Percentiles rank a stretch among this genome's conserved stretches.
These are phyloP conservation scores for Petrocephalus zakoni DNA, from an alignment of 2,113 vertebrate species.

Conservation along the genomic window DNA sequence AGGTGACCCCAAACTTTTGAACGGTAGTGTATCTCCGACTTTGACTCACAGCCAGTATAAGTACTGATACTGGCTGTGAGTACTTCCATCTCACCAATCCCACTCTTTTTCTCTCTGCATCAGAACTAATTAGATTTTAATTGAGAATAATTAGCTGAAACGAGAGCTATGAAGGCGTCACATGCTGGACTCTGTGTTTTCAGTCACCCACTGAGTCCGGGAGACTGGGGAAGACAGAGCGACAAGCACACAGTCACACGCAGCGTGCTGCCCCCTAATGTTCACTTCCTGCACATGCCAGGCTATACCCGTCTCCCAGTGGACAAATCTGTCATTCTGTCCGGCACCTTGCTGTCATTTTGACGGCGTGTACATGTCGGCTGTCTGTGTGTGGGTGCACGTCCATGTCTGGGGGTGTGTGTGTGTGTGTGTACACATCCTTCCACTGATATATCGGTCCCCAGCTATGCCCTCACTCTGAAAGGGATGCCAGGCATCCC, in stretches of 20 bases:
- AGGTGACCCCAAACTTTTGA: too few relatives aligned
- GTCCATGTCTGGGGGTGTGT: neutral
- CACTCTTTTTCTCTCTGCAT: slow-evolving; percentile 16
- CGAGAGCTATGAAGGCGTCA: slow-evolving; percentile 16
- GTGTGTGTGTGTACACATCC: neutral
- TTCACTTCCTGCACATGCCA: slow-evolving; percentile 1
- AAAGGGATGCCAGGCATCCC: neutral
- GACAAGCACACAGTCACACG: slow-evolving; percentile 16
- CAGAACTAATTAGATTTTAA: slow-evolving; percentile 44
- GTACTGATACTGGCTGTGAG: neutral
- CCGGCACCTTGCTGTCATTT: neutral
- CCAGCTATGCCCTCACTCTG: neutral
- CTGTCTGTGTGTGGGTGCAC: slow-evolving; percentile 4
- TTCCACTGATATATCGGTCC: neutral
- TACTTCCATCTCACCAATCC: neutral
- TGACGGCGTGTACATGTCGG: neutral
- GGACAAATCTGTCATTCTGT: neutral
- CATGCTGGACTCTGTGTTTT: neutral
- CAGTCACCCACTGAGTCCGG: neutral
- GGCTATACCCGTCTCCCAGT: neutral
- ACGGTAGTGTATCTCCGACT: neutral
- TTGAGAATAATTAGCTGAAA: slow-evolving; percentile 42
- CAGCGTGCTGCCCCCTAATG: neutral
- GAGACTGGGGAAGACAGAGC: slow-evolving; percentile 14
- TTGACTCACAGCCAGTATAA: neutral